phyloP scores from a whole-genome alignment of 2,888 invertebrate species.

The Junonia oenone region DNA sequence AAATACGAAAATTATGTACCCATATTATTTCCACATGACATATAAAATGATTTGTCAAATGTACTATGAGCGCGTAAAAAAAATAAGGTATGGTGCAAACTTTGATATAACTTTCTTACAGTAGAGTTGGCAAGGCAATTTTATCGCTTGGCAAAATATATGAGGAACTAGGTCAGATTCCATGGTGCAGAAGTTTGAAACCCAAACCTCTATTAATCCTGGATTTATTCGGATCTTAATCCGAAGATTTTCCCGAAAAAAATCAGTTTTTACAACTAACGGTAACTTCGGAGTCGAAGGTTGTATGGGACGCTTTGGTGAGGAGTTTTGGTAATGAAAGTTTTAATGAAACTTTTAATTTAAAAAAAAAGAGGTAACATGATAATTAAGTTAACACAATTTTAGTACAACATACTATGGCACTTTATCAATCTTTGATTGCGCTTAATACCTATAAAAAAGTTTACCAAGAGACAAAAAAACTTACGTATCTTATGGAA shows the following conservation, averaged over 20 bases:
- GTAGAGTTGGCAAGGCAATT: constrained; percentile 13
- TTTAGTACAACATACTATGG: too few species aligned
- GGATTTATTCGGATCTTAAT: constrained; percentile 31
- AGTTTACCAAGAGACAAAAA: too few species aligned
- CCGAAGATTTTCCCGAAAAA: constrained; percentile 2
- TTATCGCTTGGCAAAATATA: constrained; percentile 27
- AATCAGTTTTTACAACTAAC: not conserved
- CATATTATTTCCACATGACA: not conserved
- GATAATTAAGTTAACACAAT: too few species aligned
- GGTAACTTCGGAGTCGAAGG: not conserved
- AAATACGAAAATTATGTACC: not conserved
- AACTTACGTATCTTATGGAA: too few species aligned
- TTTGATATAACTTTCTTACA: constrained; percentile 13
- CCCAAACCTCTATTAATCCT: constrained; percentile 33
- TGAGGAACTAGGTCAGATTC: constrained; percentile 35
- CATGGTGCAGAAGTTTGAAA: constrained; percentile 30
- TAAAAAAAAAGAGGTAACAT: too few species aligned
- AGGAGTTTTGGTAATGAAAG: not conserved
- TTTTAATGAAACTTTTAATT: too few species aligned
- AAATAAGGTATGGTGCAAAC: not conserved
- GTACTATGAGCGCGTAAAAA: not conserved
- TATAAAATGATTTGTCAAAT: not conserved
- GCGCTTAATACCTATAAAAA: too few species aligned
- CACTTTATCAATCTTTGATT: too few species aligned
- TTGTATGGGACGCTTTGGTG: not conserved